These are phyloP conservation scores for Melanocharis versteri DNA, from an alignment of 2,113 vertebrate genomes.

Conservation along the genomic window DNA sequence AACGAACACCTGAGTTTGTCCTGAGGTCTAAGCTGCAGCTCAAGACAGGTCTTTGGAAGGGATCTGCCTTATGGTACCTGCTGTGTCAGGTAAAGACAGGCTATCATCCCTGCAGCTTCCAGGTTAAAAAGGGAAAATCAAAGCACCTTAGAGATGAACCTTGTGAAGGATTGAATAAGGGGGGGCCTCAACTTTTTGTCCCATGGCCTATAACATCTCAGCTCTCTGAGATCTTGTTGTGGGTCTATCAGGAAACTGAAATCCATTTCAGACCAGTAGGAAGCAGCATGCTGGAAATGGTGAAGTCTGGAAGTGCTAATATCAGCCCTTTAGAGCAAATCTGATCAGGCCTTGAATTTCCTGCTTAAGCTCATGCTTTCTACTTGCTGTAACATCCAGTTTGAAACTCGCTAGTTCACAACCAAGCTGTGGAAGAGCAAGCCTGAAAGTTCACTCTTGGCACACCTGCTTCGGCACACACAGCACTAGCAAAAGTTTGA, in stretches of 20 bases:
- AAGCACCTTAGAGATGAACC: neutral
- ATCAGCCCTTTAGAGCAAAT: neutral
- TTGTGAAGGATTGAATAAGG: neutral
- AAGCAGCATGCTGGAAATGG: neutral
- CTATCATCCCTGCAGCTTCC: neutral
- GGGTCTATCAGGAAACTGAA: neutral
- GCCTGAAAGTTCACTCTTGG: neutral
- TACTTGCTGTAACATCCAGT: neutral
- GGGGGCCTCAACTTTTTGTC: neutral
- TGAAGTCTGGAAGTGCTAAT: neutral
- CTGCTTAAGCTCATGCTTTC: neutral
- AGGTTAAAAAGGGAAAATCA: neutral
- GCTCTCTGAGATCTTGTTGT: accelerated
- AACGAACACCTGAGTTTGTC: neutral
- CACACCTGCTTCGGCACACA: neutral
- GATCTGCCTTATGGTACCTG: neutral
- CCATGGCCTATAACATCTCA: neutral
- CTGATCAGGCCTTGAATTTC: neutral
- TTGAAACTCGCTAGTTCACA: neutral
- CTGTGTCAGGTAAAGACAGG: neutral
- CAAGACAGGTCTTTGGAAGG: neutral
- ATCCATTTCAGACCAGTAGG: neutral
- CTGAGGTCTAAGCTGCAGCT: neutral
- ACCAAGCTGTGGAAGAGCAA: neutral
- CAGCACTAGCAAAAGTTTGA: neutral